Evolutionary conservation across 1,140 invertebrate genomes (phyloP), one percentile per base, ranked within the genome.

Genomic region (Papilio dardanus): DNA sequence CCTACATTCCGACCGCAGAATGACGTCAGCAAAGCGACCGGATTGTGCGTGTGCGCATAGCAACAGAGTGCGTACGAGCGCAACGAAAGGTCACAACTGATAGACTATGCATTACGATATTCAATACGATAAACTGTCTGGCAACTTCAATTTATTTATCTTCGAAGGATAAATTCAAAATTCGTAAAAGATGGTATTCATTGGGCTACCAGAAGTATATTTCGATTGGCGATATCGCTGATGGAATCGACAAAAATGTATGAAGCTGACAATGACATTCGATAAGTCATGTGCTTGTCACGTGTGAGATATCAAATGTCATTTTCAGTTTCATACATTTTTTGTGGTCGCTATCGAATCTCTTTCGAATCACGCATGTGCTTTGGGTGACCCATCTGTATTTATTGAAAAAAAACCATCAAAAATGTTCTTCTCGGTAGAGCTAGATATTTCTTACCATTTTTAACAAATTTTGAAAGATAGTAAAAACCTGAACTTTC

Each of bases 1-100:
- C 71, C 77, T 81, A 86, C 86, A 88, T 87, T 86, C 83, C 84
- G 76, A 83, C 1, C 77, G 87, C 21, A 19, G 42, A 7, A 46
- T 46, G 42, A 46, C 42, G 42, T 46, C 42, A 46, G 16, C 42
- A 46, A 19, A n/a, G 42, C 42, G 42, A 46, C 42, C 42, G 42
- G 42, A 46, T 46, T 46, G 19, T 46, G 42, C 42, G 42, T 46
- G n/a, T n/a, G 42, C 42, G 42, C 42, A 19, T 46, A 46, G 42
- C 40, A 42, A 42, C 40, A 3, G 14, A 14, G 14, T 42, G 40
- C 40, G 40, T 42, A 6, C 16, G 16, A 19, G 42, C 42, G 42
- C 42, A 46, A 7, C 16, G 16, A 46, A 46, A 46, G 42, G 42
- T 46, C 42, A 46, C 12, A 28, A 28, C 24, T 62, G 54, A 62